These are phyloP conservation scores for Lepidurus arcticus DNA, from an alignment of 1,140 invertebrate species.

Conservation along the genomic window DNA sequence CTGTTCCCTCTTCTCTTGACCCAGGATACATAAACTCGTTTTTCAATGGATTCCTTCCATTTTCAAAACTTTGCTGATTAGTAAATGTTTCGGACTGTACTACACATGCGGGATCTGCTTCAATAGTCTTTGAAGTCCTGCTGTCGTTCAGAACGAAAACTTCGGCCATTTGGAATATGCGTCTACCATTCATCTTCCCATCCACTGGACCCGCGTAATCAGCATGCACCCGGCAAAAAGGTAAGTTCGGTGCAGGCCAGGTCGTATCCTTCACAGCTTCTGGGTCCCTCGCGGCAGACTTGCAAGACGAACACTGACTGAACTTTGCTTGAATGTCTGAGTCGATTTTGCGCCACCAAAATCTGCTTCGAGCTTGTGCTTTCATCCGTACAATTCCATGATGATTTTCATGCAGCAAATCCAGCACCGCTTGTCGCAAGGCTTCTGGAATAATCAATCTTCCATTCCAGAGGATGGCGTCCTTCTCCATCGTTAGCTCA, in stretches of 20 bases:
- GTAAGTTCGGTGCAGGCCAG: constrained; percentile 42
- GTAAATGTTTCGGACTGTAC: no score
- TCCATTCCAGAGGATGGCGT: constrained; percentile 19
- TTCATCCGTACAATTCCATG: constrained; percentile 53
- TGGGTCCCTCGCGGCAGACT: constrained; percentile 39
- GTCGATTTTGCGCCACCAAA: constrained; percentile 52
- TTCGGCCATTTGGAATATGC: constrained; percentile 48
- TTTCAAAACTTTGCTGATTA: no score
- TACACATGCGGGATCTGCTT: no score
- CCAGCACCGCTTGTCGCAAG: constrained; percentile 40
- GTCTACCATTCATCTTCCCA: constrained; percentile 44
- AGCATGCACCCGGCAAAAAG: constrained; percentile 39
- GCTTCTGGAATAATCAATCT: constrained; percentile 24
- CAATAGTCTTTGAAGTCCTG: constrained; percentile 42
- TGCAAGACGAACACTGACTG: constrained; percentile 38
- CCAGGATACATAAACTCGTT: no score
- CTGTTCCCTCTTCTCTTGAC: no score
- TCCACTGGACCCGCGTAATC: constrained; percentile 47
- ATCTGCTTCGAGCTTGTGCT: constrained; percentile 46
- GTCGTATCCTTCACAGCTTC: constrained; percentile 36
- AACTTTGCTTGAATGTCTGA: constrained; percentile 43
- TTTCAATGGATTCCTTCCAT: no score
- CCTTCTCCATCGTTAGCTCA: constrained; percentile 20
- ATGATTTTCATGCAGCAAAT: constrained; percentile 48
- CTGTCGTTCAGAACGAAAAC: constrained; percentile 36